Evolutionary conservation across 2,888 invertebrate species (phyloP).

Genomic region (Poecilus cupreus): DNA sequence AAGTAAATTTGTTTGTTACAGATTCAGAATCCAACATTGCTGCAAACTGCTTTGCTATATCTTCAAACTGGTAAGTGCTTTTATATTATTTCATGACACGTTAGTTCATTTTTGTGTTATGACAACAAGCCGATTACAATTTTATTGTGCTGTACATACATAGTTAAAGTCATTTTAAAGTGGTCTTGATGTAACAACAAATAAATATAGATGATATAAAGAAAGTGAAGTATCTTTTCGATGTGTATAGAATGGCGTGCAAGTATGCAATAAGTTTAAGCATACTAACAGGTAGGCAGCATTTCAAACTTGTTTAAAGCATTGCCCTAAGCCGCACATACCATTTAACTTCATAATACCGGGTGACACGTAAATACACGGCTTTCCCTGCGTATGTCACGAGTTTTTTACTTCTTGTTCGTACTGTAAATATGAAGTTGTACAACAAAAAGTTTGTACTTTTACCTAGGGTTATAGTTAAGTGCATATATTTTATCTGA

Average conservation of each 20-base stretch:
- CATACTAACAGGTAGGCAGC: neutral
- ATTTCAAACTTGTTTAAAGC: neutral
- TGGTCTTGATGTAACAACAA: neutral
- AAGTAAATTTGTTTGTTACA: no score
- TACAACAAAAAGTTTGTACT: neutral
- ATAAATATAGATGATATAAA: neutral
- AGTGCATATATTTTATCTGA: no score
- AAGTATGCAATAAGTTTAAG: neutral
- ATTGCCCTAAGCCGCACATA: constrained; percentile 1
- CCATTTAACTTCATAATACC: neutral
- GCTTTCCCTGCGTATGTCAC: neutral
- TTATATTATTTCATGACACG: no score
- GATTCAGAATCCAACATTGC: no score
- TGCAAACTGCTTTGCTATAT: no score
- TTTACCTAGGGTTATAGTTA: no score
- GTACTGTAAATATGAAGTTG: neutral
- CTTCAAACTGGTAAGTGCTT: no score
- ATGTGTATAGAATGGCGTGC: neutral
- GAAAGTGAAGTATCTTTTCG: neutral
- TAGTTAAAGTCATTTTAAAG: no score
- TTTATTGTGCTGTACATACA: no score
- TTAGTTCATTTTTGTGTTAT: no score
- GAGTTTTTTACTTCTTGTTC: constrained; percentile 10
- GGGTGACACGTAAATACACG: constrained; percentile 5
- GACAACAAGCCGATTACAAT: no score